phyloP scores from a whole-genome alignment of 1,140 invertebrate species.

The Ooceraea biroi region DNA sequence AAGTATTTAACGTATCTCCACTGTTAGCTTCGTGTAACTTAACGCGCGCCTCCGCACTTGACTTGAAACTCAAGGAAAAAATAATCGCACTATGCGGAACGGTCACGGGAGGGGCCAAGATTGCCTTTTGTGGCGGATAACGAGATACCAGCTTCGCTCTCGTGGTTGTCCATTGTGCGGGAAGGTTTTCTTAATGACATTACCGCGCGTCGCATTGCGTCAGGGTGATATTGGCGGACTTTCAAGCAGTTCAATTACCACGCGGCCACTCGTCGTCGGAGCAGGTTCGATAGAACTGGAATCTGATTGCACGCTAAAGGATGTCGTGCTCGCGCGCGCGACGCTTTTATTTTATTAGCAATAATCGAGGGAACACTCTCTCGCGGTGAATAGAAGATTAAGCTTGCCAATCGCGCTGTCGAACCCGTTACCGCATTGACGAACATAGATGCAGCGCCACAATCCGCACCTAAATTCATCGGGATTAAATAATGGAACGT shows the following conservation, averaged over 20 bases:
- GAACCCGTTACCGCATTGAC: not conserved
- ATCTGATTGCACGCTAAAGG: conserved; percentile 18
- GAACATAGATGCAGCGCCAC: no score
- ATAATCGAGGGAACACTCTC: not conserved
- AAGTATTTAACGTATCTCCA: no score
- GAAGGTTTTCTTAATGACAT: conserved; percentile 44
- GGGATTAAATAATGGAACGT: no score
- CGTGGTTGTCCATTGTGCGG: conserved; percentile 23
- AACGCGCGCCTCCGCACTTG: not conserved
- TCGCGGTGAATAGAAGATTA: not conserved
- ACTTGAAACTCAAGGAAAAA: not conserved
- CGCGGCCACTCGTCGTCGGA: not conserved
- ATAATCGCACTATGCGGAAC: not conserved
- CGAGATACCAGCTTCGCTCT: conserved; percentile 31
- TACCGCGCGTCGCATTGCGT: conserved; percentile 53
- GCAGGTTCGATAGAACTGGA: conserved; percentile 10
- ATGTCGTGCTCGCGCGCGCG: no score
- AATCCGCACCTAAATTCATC: no score
- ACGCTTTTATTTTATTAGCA: not conserved
- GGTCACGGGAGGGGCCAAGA: not conserved
- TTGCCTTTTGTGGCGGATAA: conserved; percentile 21
- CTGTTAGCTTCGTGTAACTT: no score
- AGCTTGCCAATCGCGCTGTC: not conserved
- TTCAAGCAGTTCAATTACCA: conserved; percentile 40
- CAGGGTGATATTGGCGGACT: conserved; percentile 46